Conservation (phyloP, 2,797 vertebrate genomes). For the Chloroceryle amazona region DNA sequence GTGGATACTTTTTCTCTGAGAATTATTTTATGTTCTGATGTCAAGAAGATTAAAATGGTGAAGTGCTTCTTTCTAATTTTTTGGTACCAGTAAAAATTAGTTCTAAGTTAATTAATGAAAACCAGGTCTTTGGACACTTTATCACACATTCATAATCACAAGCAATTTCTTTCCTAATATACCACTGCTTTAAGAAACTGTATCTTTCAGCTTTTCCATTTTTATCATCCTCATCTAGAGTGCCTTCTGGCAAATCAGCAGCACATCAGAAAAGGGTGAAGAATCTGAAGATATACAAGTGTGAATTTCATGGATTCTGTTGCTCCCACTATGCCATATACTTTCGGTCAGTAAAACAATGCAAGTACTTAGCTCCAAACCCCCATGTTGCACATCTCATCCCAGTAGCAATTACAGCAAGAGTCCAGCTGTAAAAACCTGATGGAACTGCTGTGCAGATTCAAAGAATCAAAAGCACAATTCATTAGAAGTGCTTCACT, state of each 20-base stretch:
- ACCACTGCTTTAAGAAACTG: conserved; percentile 60
- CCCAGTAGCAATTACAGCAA: conserved; percentile 75
- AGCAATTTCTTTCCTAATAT: conserved; percentile 14
- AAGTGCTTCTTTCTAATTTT: not conserved
- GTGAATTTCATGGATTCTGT: conserved; percentile 67
- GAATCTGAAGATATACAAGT: conserved; percentile 70
- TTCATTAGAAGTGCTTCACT: conserved; percentile 72
- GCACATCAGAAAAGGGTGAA: conserved; percentile 62
- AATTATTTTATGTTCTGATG: not conserved
- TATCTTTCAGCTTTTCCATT: conserved; percentile 72
- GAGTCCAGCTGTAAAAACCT: conserved; percentile 79
- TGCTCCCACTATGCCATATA: conserved; percentile 42
- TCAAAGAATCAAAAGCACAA: conserved; percentile 74
- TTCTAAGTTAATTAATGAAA: not conserved
- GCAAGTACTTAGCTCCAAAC: conserved; percentile 64
- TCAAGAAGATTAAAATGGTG: conserved; percentile 24
- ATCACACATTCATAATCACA: not conserved
- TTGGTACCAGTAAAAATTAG: not conserved
- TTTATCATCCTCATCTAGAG: conserved; percentile 68
- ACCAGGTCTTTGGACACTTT: not conserved
- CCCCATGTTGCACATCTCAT: conserved; percentile 71
- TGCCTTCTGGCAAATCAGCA: conserved; percentile 77
- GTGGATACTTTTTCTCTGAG: not conserved
- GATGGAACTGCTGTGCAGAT: conserved; percentile 72
- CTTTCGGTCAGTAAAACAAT: conserved; percentile 76